phyloP scores from a whole-genome alignment of 2,797 vertebrate species.

The Chaetophractus vellerosus region DNA sequence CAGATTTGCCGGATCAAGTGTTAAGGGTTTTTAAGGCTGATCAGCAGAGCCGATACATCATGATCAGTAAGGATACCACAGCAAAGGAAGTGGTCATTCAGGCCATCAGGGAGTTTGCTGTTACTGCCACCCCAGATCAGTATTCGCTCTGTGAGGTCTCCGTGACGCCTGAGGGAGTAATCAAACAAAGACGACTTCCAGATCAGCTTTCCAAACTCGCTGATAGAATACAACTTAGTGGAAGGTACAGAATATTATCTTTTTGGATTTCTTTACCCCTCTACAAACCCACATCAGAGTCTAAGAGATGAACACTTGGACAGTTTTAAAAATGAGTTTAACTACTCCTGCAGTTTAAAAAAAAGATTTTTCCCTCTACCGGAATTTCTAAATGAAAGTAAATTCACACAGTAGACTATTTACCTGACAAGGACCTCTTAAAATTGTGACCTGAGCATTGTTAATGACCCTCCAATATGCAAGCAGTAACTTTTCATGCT shows the following conservation, averaged over 20 bases:
- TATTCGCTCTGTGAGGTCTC: conserved; percentile 98
- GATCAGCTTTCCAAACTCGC: conserved; percentile 99
- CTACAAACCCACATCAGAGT: background rate
- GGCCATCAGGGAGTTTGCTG: conserved; percentile 97
- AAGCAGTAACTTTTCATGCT: background rate
- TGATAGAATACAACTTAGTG: conserved; percentile 98
- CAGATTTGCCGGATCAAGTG: conserved; percentile 98
- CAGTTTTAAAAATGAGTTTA: background rate
- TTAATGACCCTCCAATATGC: accelerated
- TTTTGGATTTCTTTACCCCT: background rate
- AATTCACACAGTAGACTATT: background rate
- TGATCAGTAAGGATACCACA: conserved; percentile 99
- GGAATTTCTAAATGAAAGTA: background rate
- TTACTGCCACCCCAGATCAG: conserved; percentile 95
- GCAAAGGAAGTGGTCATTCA: conserved; percentile 98
- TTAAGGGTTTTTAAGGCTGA: conserved; percentile 98
- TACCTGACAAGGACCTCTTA: background rate
- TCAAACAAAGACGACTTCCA: conserved; percentile 97
- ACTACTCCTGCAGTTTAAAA: background rate
- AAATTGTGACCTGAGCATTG: background rate
- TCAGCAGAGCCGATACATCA: conserved; percentile 99
- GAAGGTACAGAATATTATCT: conserved; percentile 91
- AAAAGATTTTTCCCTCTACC: background rate
- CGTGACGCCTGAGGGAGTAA: conserved; percentile 98
- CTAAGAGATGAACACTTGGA: background rate